Conservation (phyloP, 2,888 invertebrate genomes). For the Blastobasis adustella region DNA sequence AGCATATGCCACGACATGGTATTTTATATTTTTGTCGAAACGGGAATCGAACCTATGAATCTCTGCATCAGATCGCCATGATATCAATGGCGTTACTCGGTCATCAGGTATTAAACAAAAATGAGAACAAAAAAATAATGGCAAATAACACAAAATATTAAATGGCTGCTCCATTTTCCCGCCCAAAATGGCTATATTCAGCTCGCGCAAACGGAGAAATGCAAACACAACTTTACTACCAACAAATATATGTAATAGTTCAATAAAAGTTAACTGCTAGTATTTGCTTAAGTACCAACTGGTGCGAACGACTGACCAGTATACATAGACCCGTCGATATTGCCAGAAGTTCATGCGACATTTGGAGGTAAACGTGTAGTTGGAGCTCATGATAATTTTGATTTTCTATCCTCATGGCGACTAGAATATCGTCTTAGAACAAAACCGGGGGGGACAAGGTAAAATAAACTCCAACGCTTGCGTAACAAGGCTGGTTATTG, state of each 20-base stretch:
- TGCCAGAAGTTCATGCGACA: slow-evolving; percentile 19
- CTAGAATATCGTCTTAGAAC: slow-evolving; percentile 50
- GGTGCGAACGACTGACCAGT: slow-evolving; percentile 32
- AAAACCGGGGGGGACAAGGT: slow-evolving; percentile 27
- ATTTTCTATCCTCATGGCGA: slow-evolving; percentile 42
- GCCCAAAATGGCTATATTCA: not conserved
- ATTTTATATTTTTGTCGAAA: too few species aligned
- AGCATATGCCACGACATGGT: too few species aligned
- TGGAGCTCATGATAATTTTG: slow-evolving; percentile 48
- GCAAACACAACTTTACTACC: slow-evolving; percentile 52
- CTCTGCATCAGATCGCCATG: too few species aligned
- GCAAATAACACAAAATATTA: too few species aligned
- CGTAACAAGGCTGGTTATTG: too few species aligned
- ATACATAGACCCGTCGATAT: slow-evolving; percentile 25
- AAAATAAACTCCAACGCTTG: too few species aligned
- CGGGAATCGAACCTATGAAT: too few species aligned
- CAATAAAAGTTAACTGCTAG: slow-evolving; percentile 60
- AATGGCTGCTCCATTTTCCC: slow-evolving; percentile 25
- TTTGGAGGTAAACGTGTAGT: slow-evolving; percentile 10
- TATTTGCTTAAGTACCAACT: slow-evolving; percentile 55
- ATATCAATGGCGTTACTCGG: too few species aligned
- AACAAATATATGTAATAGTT: slow-evolving; percentile 55
- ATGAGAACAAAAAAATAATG: too few species aligned
- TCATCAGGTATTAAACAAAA: too few species aligned
- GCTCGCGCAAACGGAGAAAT: slow-evolving; percentile 17